Base-by-base conservation (phyloP, 2,113 vertebrate species). In the Callaeas wilsoni region DNA sequence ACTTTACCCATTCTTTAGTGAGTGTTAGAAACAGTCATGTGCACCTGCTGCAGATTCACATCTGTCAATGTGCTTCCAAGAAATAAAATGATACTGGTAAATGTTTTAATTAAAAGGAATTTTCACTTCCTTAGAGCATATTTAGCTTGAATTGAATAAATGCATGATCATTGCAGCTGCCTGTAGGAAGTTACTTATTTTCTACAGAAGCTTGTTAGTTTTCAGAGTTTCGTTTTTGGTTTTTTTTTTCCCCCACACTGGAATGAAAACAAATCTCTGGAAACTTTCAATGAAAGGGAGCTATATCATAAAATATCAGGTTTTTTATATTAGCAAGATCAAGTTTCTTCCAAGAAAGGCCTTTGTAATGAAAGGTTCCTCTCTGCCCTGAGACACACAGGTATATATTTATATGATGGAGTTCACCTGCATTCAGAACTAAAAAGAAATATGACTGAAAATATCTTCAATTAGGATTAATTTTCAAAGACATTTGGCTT, bases 261-360 rank as follows among this genome's bases (percentile, higher is more conserved):
- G 9, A 80, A 70, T 39, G 17, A 78, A 93, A 83, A 60, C 7
- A 55, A 55, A 56, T 80, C 13, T 41, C 50, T 3, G 8, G 17
- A 62, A 77, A 71, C 0, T 23, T 73, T 35, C 79, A 17, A 19
- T 52, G 71, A 73, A 76, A 77, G 30, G 8, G 26, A 84, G 2
- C 1, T 2, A 1, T 44, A 55, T 33, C 1, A 39, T 57, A 78
- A 77, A 63, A 8, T 15, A 44, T 0, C 4, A 1, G 23, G n/a
- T 4, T 11, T 11, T 23, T 8, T 10, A 12, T 22, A 15, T 77
- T 20, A n/a, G 4, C 47, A 52, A 60, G 33, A 41, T 41, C 3
- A 47, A 63, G 3, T 63, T 80, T 80, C 30, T 81, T 67, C 41
- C 37, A 79, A 83, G 35, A 23, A 35, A 56, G 13, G 10, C 6